These are phyloP conservation scores for Copidosoma aretas DNA, from an alignment of 2,888 invertebrate genomes.

Conservation along the genomic window DNA sequence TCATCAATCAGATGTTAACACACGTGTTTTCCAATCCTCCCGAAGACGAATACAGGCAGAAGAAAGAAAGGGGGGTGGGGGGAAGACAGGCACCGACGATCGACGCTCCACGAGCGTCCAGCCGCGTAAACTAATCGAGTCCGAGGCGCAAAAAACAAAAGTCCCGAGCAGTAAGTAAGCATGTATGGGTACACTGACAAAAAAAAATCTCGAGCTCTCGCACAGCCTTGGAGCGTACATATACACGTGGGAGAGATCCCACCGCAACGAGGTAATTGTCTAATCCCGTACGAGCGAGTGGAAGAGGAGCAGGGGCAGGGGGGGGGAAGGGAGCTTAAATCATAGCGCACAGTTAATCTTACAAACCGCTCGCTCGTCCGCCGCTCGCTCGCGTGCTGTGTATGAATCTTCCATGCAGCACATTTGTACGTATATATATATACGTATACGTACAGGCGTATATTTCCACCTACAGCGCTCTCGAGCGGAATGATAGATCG, in stretches of 20 bases:
- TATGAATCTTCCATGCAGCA: constrained; percentile 35
- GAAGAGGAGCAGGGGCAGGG: no score
- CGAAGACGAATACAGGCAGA: not conserved
- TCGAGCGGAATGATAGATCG: constrained; percentile 51
- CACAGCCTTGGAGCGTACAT: no score
- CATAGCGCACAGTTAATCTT: constrained; percentile 34
- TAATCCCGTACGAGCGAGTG: not conserved
- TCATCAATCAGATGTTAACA: constrained; percentile 3
- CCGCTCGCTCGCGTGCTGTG: not conserved
- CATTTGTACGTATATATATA: no score
- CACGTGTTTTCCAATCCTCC: not conserved
- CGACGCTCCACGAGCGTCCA: not conserved
- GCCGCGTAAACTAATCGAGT: constrained; percentile 1
- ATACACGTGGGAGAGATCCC: no score
- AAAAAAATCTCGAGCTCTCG: no score
- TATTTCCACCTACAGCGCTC: constrained; percentile 23
- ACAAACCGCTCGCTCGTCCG: constrained; percentile 18
- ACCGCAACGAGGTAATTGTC: constrained; percentile 13
- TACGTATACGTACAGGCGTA: no score
- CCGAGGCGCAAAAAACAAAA: not conserved
- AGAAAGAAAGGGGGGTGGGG: not conserved
- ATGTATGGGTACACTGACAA: no score
- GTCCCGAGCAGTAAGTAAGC: not conserved
- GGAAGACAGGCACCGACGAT: not conserved
- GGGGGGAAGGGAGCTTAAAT: constrained; percentile 17